Evolutionary conservation across 2,797 vertebrate genomes (phyloP).

Genomic region (Sebastes umbrosus): DNA sequence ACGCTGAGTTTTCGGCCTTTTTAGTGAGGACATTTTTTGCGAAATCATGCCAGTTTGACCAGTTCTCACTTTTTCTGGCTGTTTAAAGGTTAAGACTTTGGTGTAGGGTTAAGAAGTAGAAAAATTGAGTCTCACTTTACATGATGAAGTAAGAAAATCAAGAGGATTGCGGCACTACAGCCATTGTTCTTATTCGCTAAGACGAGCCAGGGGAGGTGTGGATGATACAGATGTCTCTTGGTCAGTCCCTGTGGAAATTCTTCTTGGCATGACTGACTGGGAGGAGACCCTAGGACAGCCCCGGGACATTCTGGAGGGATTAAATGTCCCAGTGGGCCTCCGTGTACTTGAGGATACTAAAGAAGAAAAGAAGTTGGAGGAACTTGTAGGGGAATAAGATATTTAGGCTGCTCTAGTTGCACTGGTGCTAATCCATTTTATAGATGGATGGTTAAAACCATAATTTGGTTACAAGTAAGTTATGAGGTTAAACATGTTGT

Average conservation of each 20-base stretch:
- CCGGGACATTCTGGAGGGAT: conserved; percentile 33
- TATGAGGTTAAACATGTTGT: not conserved
- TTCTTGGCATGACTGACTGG: conserved; percentile 15
- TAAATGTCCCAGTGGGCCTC: conserved; percentile 28
- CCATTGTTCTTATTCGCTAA: conserved; percentile 6
- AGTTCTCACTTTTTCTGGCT: not conserved
- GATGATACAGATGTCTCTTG: conserved; percentile 22
- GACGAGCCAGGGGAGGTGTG: conserved; percentile 8
- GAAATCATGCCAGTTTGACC: not conserved
- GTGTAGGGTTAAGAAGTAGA: not conserved
- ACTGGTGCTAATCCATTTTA: not conserved
- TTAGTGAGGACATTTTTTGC: not conserved
- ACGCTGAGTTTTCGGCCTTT: not conserved
- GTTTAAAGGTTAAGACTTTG: not conserved
- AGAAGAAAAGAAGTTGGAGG: not conserved
- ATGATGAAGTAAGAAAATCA: not conserved
- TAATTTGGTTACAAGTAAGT: not conserved
- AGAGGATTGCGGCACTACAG: not conserved
- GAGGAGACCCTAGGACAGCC: not conserved
- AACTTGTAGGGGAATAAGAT: not conserved
- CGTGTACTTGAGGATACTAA: conserved; percentile 13
- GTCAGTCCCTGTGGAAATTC: conserved; percentile 27
- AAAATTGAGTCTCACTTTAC: not conserved
- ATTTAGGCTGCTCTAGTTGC: not conserved
- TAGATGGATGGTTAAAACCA: not conserved